A percentile compares a stretch with the other conserved stretches of the same genome.
Evolutionary conservation across 2,797 vertebrate species (phyloP).

Genomic region (Hyperoplus immaculatus): DNA sequence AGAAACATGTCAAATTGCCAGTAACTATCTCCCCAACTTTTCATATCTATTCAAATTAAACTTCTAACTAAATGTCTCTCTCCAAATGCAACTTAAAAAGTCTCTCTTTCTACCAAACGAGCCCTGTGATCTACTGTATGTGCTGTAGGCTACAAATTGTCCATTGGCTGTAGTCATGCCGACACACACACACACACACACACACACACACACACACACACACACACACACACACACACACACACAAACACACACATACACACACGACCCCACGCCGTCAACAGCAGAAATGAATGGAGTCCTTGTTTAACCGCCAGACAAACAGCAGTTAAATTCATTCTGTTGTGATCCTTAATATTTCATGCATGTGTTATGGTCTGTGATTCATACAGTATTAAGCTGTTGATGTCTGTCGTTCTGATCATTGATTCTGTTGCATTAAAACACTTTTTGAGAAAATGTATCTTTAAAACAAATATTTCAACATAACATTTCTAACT

Average conservation of each 20-base stretch:
- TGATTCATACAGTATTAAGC: slow-evolving; percentile 4
- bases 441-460: too few species aligned
- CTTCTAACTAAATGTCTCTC: not conserved
- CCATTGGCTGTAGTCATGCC: slow-evolving; percentile 43
- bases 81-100: not conserved
- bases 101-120: slow-evolving; percentile 1
- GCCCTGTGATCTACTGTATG: slow-evolving; percentile 3
- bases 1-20: not conserved
- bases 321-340: slow-evolving; percentile 11
- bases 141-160: slow-evolving; percentile 24
- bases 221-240: too few species aligned
- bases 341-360: slow-evolving; percentile 36
- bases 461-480: too few species aligned
- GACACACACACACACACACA: not conserved
- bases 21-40: not conserved
- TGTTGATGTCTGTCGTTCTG: slow-evolving; percentile 1
- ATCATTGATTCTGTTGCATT: slow-evolving; percentile 11
- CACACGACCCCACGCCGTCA: slow-evolving; percentile 44
- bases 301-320: slow-evolving; percentile 63
- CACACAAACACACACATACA: too few species aligned
- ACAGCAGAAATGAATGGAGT: slow-evolving; percentile 54
- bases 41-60: not conserved
- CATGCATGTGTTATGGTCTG: slow-evolving; percentile 17
- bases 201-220: too few species aligned
- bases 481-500: too few species aligned